A percentile compares a stretch with the other conserved stretches of the same genome.
Conservation (phyloP, 1,140 invertebrate genomes). For the Drosophila lowei region DNA sequence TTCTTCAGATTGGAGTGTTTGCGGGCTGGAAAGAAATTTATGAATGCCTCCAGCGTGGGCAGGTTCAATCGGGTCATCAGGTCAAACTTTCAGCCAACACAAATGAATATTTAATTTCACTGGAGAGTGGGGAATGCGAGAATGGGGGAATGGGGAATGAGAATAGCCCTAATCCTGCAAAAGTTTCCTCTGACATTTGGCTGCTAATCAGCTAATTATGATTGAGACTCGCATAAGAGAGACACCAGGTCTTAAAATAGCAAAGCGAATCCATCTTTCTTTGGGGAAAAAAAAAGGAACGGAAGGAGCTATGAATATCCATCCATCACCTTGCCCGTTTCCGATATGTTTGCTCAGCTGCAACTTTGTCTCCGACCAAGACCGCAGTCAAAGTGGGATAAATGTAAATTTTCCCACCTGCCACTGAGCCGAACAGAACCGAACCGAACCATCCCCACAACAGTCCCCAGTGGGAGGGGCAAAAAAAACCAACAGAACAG, state of each 20-base stretch:
- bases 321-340: slow-evolving; percentile 37
- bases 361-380: slow-evolving; percentile 34
- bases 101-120: slow-evolving; percentile 39
- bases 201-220: slow-evolving; percentile 41
- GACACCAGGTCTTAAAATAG: slow-evolving; percentile 29
- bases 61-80: slow-evolving; percentile 30
- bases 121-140: slow-evolving; percentile 9
- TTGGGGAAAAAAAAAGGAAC: neutral
- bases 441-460: neutral
- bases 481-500: slow-evolving; percentile 62
- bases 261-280: slow-evolving; percentile 25
- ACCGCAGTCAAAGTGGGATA: slow-evolving; percentile 33
- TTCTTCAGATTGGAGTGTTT: slow-evolving; percentile 24
- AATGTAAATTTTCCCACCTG: slow-evolving; percentile 66
- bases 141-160: too few species aligned
- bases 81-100: slow-evolving; percentile 17
- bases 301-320: too few species aligned
- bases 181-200: slow-evolving; percentile 27
- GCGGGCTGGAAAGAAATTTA: slow-evolving; percentile 54
- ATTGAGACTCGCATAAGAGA: slow-evolving; percentile 22
- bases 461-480: slow-evolving; percentile 12
- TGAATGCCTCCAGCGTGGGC: slow-evolving; percentile 19
- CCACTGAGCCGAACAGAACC: slow-evolving; percentile 15
- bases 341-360: slow-evolving; percentile 54
- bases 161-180: slow-evolving; percentile 2